Evolutionary conservation across 2,888 invertebrate species (phyloP).

Genomic region (Caradrina clavipalpis): DNA sequence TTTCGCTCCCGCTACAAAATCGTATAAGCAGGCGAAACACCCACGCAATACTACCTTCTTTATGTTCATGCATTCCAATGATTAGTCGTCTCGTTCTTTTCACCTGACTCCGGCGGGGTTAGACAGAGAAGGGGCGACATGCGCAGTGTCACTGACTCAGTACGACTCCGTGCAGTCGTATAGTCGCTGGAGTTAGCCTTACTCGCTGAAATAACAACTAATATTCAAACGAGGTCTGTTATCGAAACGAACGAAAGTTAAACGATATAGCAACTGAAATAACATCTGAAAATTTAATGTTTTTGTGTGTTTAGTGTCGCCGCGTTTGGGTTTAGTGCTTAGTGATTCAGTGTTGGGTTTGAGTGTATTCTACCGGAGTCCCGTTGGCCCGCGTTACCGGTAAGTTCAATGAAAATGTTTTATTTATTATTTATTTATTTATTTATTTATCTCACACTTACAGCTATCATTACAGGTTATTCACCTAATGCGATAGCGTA

Average conservation of each 20-base stretch:
- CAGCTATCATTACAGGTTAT: no score
- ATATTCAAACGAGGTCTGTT: constrained; percentile 57
- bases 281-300: constrained; percentile 57
- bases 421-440: no score
- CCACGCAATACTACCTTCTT: constrained; percentile 76
- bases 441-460: no score
- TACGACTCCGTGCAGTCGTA: constrained; percentile 77
- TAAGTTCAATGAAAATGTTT: constrained; percentile 81
- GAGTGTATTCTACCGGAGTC: constrained; percentile 75
- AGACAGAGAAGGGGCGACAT: constrained; percentile 78
- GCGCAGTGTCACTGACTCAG: constrained; percentile 90
- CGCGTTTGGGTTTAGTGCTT: constrained; percentile 63
- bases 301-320: constrained; percentile 67
- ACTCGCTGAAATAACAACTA: constrained; percentile 62
- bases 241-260: constrained; percentile 80
- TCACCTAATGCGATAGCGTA: no score
- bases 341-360: constrained; percentile 68
- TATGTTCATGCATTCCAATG: constrained; percentile 83
- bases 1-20: constrained; percentile 69
- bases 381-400: constrained; percentile 84
- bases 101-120: constrained; percentile 50
- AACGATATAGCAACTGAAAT: constrained; percentile 76
- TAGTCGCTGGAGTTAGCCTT: constrained; percentile 67
- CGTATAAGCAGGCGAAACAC: constrained; percentile 73
- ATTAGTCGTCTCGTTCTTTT: constrained; percentile 75